Evolutionary conservation across 2,888 invertebrate species (phyloP).

Genomic region (Patella pellucida): DNA sequence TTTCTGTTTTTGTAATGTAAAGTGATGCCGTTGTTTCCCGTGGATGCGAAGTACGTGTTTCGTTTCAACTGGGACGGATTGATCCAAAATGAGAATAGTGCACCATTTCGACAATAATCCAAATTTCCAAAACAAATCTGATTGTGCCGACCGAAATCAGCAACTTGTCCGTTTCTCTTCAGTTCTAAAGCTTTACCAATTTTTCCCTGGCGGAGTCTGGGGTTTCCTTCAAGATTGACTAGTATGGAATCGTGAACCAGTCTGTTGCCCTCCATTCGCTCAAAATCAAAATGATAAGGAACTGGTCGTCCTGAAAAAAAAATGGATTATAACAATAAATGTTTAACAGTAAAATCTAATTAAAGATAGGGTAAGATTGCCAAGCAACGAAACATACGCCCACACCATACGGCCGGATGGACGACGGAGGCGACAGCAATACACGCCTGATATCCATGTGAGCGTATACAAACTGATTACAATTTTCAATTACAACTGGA

Average conservation of each 20-base stretch:
- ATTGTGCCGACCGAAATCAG: slow-evolving; percentile 52
- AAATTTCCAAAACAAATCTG: slow-evolving; percentile 58
- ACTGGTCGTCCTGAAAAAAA: slow-evolving; percentile 55
- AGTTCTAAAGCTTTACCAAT: slow-evolving; percentile 52
- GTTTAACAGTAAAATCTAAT: background rate
- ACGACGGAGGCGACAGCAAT: background rate
- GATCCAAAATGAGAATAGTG: slow-evolving; percentile 56
- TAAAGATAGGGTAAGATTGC: background rate
- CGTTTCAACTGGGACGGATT: slow-evolving; percentile 39
- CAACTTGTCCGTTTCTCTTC: slow-evolving; percentile 46
- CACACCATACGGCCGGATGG: background rate
- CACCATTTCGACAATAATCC: slow-evolving; percentile 57
- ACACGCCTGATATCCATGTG: too few species aligned
- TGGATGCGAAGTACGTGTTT: slow-evolving; percentile 47
- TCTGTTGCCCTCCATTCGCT: slow-evolving; percentile 44
- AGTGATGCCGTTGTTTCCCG: slow-evolving; percentile 60
- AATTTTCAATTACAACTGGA: too few species aligned
- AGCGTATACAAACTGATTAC: too few species aligned
- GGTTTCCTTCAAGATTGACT: slow-evolving; percentile 46
- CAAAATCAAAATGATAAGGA: slow-evolving; percentile 55
- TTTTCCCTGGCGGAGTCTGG: slow-evolving; percentile 50
- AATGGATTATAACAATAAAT: background rate
- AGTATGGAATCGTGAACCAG: slow-evolving; percentile 42
- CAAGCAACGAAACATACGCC: too few species aligned
- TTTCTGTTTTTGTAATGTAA: slow-evolving; percentile 47